Evolutionary conservation across 1,140 invertebrate genomes (phyloP).

Genomic region (Brachystomella parvula): DNA sequence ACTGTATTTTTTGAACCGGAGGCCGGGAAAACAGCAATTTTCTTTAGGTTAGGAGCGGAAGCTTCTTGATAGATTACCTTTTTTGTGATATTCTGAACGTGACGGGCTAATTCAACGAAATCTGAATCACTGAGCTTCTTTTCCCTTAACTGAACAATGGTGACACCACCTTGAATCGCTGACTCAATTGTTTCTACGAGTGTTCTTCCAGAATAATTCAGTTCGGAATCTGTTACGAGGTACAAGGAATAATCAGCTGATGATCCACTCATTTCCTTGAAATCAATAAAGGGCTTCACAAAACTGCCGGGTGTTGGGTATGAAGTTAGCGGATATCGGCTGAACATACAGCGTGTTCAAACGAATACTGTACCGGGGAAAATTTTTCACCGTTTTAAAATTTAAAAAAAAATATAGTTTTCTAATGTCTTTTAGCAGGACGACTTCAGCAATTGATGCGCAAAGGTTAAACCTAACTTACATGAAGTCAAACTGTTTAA

Average conservation of each 20-base stretch:
- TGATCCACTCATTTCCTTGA: background rate
- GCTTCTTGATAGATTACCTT: background rate
- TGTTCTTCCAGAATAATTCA: background rate
- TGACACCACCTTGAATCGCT: background rate
- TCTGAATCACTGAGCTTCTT: background rate
- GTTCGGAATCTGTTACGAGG: background rate
- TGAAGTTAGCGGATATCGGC: background rate
- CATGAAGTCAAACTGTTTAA: no score
- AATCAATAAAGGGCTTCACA: background rate
- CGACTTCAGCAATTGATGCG: no score
- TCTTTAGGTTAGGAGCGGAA: no score
- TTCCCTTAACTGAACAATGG: background rate
- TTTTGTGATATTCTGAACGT: constrained; percentile 1
- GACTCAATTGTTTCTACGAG: background rate
- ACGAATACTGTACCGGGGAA: no score
- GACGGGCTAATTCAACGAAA: background rate
- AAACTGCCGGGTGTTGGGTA: background rate
- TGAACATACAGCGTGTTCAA: no score
- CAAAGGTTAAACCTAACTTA: no score
- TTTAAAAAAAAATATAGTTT: no score
- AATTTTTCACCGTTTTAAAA: no score
- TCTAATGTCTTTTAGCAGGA: no score
- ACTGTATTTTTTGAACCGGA: no score
- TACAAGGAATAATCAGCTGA: background rate
- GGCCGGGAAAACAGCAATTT: no score